These are phyloP conservation scores for Anastrepha ludens DNA, from an alignment of 1,140 invertebrate genomes.

Conservation along the genomic window DNA sequence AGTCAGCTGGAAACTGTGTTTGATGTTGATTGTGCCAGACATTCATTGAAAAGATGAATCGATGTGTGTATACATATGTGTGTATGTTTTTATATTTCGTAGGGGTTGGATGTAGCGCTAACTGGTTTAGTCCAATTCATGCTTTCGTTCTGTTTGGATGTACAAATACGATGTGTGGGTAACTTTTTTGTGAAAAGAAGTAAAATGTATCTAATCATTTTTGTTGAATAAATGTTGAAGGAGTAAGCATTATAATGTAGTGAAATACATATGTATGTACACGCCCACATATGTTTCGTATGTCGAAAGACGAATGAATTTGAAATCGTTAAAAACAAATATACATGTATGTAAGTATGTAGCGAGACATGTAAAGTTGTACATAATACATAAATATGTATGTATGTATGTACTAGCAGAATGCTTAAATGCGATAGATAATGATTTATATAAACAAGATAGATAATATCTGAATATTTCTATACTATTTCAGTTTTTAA, in stretches of 20 bases:
- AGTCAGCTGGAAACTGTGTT: background rate
- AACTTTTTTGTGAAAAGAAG: background rate
- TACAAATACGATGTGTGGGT: background rate
- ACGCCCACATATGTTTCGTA: background rate
- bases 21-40: background rate
- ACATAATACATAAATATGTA: background rate
- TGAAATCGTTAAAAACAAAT: no score
- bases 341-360: no score
- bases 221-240: no score
- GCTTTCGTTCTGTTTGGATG: slow-evolving; percentile 34
- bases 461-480: background rate
- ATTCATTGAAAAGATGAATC: slow-evolving; percentile 51
- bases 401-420: background rate
- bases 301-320: background rate
- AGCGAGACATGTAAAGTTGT: no score
- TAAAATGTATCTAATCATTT: background rate
- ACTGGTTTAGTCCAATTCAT: slow-evolving; percentile 27
- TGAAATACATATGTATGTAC: background rate
- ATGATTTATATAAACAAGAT: background rate
- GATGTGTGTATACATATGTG: background rate
- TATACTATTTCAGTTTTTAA: background rate
- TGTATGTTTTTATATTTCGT: background rate
- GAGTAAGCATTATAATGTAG: no score
- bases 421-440: no score
- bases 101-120: background rate